Base-by-base conservation (phyloP, 2,888 invertebrate genomes). In the Pemphredon lugubris region DNA sequence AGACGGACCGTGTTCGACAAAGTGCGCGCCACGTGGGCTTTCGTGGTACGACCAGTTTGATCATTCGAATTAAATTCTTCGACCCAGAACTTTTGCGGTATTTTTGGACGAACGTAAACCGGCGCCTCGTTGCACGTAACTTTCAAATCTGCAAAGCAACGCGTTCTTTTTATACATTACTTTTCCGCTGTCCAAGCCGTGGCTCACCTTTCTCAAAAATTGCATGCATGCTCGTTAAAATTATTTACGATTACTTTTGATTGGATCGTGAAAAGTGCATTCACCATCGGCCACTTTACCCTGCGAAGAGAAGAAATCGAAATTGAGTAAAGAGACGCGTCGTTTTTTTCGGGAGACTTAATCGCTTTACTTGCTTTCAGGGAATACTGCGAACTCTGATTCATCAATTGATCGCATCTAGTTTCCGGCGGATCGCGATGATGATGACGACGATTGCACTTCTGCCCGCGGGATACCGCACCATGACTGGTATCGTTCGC, bases 101-200 rank as follows among this genome's bases (percentile, higher is more conserved):
- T 75, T 21, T 71, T 64, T 23, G 86, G 84, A 7, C 86, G 78
- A 16, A 66, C 68, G 40, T 79, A 75, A 32, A 87, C 77, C 39
- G 83, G 80, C 7, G 82, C 84, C 63, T 85, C 84, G 64, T 78
- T 86, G 40, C 85, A 84, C 9, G 73, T 83, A 51, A 86, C 74
- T 59, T 68, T 75, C 60, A 85, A 75, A 57, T 68, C 87, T 87
- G 76, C n/a, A 75, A 71, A 47, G 21, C 37, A 37, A 54, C 34
- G 21, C 16, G 20, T 5, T 6, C 18, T 14, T 37, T 55, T 45
- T 55, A 16, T 37, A 39, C 34, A 9, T 21, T 2, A 9, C 32
- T 2, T 32, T 18, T 18, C 7, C 1, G 32, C 13, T 9, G 0
- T 9, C 21, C 2, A 45, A n/a, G n/a, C n/a, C n/a, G n/a, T n/a